Evolutionary conservation across 2,113 vertebrate genomes (phyloP), one percentile per base, ranked within the genome.

Genomic region (Etheostoma cragini): DNA sequence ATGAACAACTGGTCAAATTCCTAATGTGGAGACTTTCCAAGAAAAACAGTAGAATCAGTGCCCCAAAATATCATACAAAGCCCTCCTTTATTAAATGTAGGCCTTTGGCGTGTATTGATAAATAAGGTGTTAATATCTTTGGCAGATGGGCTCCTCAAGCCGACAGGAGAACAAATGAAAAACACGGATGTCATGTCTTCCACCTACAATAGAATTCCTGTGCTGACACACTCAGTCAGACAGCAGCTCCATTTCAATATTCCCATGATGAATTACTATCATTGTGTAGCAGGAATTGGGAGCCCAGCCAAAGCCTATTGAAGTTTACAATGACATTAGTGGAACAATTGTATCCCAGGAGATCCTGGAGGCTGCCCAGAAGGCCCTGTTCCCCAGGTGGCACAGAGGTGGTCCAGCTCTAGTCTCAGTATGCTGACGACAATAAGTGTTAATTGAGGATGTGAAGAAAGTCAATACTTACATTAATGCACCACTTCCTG

Each of bases 341-440:
- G 76, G 65, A 91, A 93, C 89, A 92, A 93, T 91, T 47, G 81
- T 62, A 17, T 92, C 90, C 88, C 78, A 22, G 78, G 81, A 78
- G 88, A 82, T 67, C 38, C 47, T 47, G 60, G 52, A 56, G 66
- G 53, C 78, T 49, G 68, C 72, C 65, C 78, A 80, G 57, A 67
- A 73, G 33, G 47, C 49, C 69, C 83, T 89, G 82, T 87, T 83
- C 72, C 82, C 88, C 80, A 86, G 89, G 88, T 91, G 91, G 78
- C 21, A 24, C 61, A 16, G 77, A 76, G 13, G 80, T 21, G 42
- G 77, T 60, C 56, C 7, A 0, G 68, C 78, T 85, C 82, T 21
- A 63, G 30, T 81, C 66, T 56, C 72, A 77, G 68, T 64, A 67
- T 61, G 49, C 52, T n/a, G 26, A 60, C 50, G 65, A 81, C 89